Percentiles rank a stretch among this genome's conserved stretches.
phyloP scores from a whole-genome alignment of 2,113 vertebrate genomes.

The Columbina picui region DNA sequence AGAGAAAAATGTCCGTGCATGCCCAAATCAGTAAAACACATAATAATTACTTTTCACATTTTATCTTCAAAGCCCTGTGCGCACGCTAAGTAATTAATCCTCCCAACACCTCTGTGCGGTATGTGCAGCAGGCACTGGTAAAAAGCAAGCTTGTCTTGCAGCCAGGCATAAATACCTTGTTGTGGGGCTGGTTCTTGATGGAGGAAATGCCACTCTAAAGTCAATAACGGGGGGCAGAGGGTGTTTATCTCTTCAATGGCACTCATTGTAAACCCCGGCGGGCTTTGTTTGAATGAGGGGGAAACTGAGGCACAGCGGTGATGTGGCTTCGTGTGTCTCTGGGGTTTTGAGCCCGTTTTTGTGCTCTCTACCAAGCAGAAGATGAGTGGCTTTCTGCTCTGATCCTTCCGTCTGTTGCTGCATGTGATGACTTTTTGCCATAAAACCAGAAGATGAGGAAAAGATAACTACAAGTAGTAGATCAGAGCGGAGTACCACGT shows the following conservation, averaged over 20 bases:
- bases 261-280: not conserved
- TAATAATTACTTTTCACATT: constrained; percentile 58
- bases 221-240: not conserved
- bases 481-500: not conserved
- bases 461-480: not conserved
- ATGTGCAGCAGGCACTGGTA: constrained; percentile 3
- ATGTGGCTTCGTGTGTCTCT: rapidly evolving
- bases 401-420: not conserved
- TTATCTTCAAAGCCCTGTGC: constrained; percentile 48
- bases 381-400: not conserved
- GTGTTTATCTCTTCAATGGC: constrained; percentile 14
- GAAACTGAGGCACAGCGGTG: not conserved
- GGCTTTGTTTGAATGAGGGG: not conserved
- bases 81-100: constrained; percentile 44
- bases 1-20: constrained; percentile 5
- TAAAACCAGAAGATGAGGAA: not conserved
- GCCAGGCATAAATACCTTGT: constrained; percentile 32
- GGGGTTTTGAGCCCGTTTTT: not conserved
- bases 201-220: constrained; percentile 27
- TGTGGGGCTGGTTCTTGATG: not conserved
- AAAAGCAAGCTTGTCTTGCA: constrained; percentile 12
- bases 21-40: constrained; percentile 34
- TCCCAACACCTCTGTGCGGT: constrained; percentile 46
- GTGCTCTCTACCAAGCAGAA: not conserved
- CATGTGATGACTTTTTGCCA: not conserved